Evolutionary conservation across 2,888 invertebrate genomes (phyloP), one percentile per base, ranked within the genome.

Genomic region (Drosophila kuntzei): DNA sequence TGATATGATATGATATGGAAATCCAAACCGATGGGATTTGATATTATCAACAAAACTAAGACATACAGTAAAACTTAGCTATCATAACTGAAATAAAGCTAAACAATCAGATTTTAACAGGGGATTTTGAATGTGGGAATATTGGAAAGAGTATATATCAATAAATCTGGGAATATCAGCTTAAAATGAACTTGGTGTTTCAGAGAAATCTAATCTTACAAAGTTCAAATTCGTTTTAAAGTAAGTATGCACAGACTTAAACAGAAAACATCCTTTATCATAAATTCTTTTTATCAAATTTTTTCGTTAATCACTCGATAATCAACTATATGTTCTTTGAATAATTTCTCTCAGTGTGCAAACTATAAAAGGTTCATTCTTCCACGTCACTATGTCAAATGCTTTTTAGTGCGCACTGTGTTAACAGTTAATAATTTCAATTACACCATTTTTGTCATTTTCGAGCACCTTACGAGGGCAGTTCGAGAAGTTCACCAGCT

Each of bases 341-440:
- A 22, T 0, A 9, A 44, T 14, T 25, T 44, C 3, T 25, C 3
- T 14, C 8, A 43, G 37, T 37, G 37, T 18, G 7, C 36, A 2
- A 3, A 9, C 37, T 2, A 14, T 7, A 7, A 14, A 16, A 37
- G 37, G 0, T 32, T 5, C 1, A 12, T 32, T 32, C 32, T 32
- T n/a, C 12, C 49, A 18, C 12, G 32, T 22, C 22, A 22, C 22
- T 22, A 22, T 16, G 32, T 34, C 18, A 16, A 34, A 11, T 22
- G 34, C n/a, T 32, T 34, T n/a, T 49, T 8, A 34, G 12, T 34
- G 9, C 22, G 39, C 9, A 18, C 43, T 27, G 11, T 29, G 44
- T 9, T 11, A 37, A n/a, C 22, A 25, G 25, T 55, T 74, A 60
- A 37, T 61, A 41, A 44, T 53, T 49, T 49, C 47, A 53, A 36